phyloP scores from a whole-genome alignment of 2,888 invertebrate species.

The Oscheius sp. region DNA sequence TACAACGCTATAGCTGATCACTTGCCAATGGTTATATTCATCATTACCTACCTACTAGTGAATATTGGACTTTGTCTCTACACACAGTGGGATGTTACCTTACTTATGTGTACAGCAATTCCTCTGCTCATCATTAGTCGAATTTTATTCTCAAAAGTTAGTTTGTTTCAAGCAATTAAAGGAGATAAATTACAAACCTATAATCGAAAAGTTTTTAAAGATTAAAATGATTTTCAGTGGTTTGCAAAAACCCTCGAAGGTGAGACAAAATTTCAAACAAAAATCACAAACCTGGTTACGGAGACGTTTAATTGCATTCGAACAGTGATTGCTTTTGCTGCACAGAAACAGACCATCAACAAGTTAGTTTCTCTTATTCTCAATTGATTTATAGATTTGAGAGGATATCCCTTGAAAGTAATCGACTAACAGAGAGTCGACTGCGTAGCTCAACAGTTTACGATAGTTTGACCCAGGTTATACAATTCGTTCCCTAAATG shows the following conservation, averaged over 20 bases:
- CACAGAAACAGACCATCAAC: constrained; percentile 66
- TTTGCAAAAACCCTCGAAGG: constrained; percentile 67
- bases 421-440: constrained; percentile 61
- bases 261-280: constrained; percentile 61
- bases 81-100: constrained; percentile 68
- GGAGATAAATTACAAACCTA: background rate
- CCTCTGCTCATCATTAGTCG: constrained; percentile 60
- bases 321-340: constrained; percentile 68
- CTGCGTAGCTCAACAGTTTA: constrained; percentile 66
- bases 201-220: background rate
- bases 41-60: constrained; percentile 55
- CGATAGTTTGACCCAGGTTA: constrained; percentile 65
- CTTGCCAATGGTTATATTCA: constrained; percentile 67
- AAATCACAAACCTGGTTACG: constrained; percentile 66
- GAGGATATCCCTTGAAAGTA: constrained; percentile 54
- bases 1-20: constrained; percentile 69
- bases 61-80: constrained; percentile 57
- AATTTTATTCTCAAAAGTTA: constrained; percentile 66
- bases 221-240: constrained; percentile 57
- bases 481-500: background rate
- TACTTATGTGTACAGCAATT: constrained; percentile 64
- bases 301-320: constrained; percentile 68
- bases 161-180: background rate
- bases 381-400: constrained; percentile 60
- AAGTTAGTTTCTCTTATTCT: constrained; percentile 58